Evolutionary conservation across 2,113 vertebrate genomes (phyloP).

Genomic region (Sclerurus mexicanus): DNA sequence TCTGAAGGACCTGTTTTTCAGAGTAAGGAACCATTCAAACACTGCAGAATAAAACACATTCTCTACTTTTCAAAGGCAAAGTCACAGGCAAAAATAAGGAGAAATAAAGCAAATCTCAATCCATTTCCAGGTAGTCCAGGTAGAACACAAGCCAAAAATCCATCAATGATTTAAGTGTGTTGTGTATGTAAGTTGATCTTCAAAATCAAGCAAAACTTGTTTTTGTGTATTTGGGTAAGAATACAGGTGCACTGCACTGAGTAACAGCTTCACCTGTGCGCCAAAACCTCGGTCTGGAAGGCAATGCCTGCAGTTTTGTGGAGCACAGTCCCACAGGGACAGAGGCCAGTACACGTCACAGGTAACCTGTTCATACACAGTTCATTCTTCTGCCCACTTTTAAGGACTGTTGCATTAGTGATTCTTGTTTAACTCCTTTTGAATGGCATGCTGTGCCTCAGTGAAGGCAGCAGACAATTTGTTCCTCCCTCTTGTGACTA

Average conservation of each 20-base stretch:
- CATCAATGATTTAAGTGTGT: neutral
- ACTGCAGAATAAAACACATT: neutral
- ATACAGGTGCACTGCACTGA: rapidly evolving
- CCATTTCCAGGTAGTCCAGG: neutral
- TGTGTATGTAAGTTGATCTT: neutral
- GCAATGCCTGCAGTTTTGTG: neutral
- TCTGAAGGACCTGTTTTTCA: neutral
- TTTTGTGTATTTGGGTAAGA: neutral
- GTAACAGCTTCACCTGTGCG: neutral
- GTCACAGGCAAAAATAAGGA: neutral
- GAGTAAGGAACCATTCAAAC: neutral
- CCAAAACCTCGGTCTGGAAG: neutral
- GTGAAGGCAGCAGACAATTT: neutral
- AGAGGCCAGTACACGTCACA: neutral
- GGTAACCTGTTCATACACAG: too few relatives aligned
- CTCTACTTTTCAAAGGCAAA: neutral
- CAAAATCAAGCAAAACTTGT: neutral
- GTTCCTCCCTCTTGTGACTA: neutral
- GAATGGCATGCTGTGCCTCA: neutral
- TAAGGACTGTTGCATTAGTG: neutral
- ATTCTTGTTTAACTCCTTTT: neutral
- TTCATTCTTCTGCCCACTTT: neutral
- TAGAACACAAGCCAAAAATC: neutral
- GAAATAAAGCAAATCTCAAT: neutral
- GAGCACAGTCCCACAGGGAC: neutral